Evolutionary conservation across 2,888 invertebrate species (phyloP), one percentile per base, ranked within the genome.

Genomic region (Cephus sareptanus): DNA sequence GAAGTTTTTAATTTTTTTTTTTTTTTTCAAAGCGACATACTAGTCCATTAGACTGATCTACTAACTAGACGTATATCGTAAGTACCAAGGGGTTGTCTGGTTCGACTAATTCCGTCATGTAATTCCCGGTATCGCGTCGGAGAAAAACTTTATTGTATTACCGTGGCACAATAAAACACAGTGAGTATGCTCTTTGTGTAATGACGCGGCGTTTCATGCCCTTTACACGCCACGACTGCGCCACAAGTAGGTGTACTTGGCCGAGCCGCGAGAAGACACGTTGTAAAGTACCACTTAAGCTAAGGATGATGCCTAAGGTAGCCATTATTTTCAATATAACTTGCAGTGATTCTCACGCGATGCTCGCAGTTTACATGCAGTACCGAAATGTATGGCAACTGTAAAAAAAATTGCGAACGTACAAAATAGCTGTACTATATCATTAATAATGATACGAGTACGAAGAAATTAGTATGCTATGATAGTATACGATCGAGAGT

Each of bases 141-240:
- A 34, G 74, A n/a, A 74, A 74, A 76, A 82, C 83, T 79, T 83
- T 83, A 87, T 87, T 86, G 87, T 86, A 83, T 86, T 86, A 87
- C 81, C 82, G 83, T 85, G 82, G 82, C 84, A 81, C 82, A 84
- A 87, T 88, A 89, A 89, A 90, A 89, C 89, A 89, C 85, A 87
- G 89, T 91, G 91, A 91, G 90, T 90, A 82, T 89, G 89, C 90
- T 90, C 88, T 90, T 90, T 88, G 87, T 87, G 84, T 85, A 89
- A 90, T 91, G 91, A 91, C 90, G 89, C 82, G 87, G 87, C 91
- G 84, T 84, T 90, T 90, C 85, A 83, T 87, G 86, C 85, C 84
- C 87, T 79, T 76, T 73, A 71, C 84, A 84, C 85, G 83, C 81
- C 84, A 85, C 85, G 85, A 85, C 87, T 87, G 23, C 56, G 87